phyloP scores from a whole-genome alignment of 37 sponge, comb jelly and placozoan species.

The Aphrocallistes beatrix region DNA sequence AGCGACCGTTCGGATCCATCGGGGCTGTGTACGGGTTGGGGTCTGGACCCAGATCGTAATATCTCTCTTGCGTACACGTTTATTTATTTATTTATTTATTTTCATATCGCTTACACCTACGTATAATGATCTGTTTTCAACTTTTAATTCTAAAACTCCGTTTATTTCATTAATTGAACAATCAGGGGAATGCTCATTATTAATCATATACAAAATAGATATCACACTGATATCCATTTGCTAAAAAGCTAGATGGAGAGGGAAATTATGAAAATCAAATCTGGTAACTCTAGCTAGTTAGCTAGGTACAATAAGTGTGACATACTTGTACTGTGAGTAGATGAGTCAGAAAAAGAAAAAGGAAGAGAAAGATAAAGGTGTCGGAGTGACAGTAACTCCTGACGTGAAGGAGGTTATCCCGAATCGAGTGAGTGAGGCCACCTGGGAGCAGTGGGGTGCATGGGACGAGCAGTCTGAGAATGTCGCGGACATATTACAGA shows the following conservation, averaged over 20 bases:
- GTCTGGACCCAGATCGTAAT: neutral
- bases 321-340: no score
- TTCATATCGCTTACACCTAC: no score
- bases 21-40: neutral
- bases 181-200: no score
- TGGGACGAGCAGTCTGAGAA: neutral
- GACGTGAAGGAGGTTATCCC: neutral
- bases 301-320: no score
- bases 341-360: conserved; percentile 1
- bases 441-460: neutral
- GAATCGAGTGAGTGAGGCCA: neutral
- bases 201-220: no score
- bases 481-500: neutral
- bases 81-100: no score
- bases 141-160: neutral
- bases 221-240: no score
- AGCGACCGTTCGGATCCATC: neutral
- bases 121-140: neutral
- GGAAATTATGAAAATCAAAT: no score
- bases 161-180: no score
- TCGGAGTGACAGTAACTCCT: neutral
- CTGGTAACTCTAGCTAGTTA: no score
- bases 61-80: no score
- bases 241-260: no score
- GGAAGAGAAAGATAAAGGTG: neutral